A percentile compares a stretch with the other conserved stretches of the same genome.
phyloP scores from a whole-genome alignment of 2,797 vertebrate species.

The Enteromius argenteus region DNA sequence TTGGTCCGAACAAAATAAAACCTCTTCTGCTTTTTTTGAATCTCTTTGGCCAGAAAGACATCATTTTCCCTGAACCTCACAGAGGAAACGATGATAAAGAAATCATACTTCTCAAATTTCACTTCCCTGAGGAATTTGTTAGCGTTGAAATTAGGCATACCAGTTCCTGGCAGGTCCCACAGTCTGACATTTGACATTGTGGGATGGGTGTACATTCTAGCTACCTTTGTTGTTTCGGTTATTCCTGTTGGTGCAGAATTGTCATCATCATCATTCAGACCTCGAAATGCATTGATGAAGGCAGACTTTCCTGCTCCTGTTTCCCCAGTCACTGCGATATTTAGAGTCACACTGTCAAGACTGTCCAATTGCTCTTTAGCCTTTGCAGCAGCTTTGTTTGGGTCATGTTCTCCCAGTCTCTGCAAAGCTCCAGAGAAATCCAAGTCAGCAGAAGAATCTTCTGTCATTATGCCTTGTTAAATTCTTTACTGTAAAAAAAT shows the following conservation, averaged over 20 bases:
- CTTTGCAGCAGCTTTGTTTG: constrained; percentile 41
- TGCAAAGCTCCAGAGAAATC: constrained; percentile 31
- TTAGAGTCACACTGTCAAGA: constrained; percentile 44
- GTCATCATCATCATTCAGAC: constrained; percentile 43
- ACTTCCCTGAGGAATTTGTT: constrained; percentile 74
- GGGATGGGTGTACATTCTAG: constrained; percentile 69
- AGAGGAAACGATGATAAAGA: constrained; percentile 75
- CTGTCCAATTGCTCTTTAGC: constrained; percentile 43
- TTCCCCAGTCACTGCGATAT: constrained; percentile 69
- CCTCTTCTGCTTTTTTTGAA: constrained; percentile 72
- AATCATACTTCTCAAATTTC: constrained; percentile 76
- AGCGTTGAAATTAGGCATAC: constrained; percentile 72
- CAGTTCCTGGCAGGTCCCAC: constrained; percentile 82
- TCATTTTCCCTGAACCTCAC: constrained; percentile 75
- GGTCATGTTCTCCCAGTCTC: constrained; percentile 9
- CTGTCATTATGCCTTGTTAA: neutral
- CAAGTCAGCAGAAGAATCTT: constrained; percentile 4
- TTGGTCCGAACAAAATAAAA: constrained; percentile 83
- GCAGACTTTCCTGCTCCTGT: constrained; percentile 68
- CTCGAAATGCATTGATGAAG: constrained; percentile 67
- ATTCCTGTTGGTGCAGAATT: constrained; percentile 59
- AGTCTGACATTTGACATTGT: constrained; percentile 71
- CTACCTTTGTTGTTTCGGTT: constrained; percentile 59
- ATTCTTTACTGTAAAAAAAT: constrained; percentile 16
- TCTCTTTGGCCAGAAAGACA: constrained; percentile 71